Percentiles rank a stretch among this genome's conserved stretches.
Evolutionary conservation across 1,140 invertebrate species (phyloP).

Genomic region (Dufourea novaeangliae): DNA sequence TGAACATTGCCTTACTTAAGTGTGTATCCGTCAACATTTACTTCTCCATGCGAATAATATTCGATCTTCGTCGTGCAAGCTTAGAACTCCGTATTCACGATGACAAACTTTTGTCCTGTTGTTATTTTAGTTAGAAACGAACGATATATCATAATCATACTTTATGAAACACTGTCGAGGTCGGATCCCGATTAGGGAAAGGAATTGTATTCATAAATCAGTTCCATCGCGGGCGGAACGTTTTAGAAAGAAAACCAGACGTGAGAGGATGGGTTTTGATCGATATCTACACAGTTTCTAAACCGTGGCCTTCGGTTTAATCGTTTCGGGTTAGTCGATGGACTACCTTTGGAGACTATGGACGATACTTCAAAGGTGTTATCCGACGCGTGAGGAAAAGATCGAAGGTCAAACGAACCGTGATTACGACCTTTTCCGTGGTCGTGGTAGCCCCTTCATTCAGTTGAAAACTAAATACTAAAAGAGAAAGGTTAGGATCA

Average conservation of each 20-base stretch:
- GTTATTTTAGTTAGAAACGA: background rate
- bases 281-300: too few relatives aligned
- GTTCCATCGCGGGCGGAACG: too few relatives aligned
- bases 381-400: constrained; percentile 2
- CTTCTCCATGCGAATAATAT: background rate
- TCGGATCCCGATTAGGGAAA: constrained; percentile 2
- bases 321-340: background rate
- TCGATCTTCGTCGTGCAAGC: background rate
- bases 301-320: background rate
- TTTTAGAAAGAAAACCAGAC: background rate
- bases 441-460: constrained; percentile 49
- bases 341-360: background rate
- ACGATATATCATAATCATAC: constrained; percentile 19
- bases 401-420: constrained; percentile 35
- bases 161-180: background rate
- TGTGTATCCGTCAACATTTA: background rate
- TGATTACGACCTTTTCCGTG: constrained; percentile 54
- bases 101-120: background rate
- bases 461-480: constrained; percentile 51
- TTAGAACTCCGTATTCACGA: too few relatives aligned
- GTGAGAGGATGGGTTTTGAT: too few relatives aligned
- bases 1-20: background rate
- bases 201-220: background rate
- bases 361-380: background rate
- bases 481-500: constrained; percentile 52